Conservation (phyloP, 1,140 invertebrate species). For the Brachionus sp. region DNA sequence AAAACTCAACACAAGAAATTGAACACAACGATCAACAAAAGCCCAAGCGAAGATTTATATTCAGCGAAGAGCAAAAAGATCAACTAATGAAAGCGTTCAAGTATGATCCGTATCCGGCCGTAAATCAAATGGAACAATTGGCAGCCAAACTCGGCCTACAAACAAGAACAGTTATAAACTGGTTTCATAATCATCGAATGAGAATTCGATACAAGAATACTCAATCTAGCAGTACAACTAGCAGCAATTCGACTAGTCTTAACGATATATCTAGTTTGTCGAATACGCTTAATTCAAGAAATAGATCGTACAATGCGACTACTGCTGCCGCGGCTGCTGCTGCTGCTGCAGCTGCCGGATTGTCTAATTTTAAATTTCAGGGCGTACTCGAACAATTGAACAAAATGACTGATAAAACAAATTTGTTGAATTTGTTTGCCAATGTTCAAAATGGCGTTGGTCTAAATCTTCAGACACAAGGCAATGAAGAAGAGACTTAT, state of each 20-base stretch:
- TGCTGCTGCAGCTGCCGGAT: background rate
- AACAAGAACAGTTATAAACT: constrained; percentile 89
- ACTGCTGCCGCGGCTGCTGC: no score
- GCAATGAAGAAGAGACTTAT: background rate
- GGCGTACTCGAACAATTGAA: background rate
- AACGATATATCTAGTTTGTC: constrained; percentile 32
- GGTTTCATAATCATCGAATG: constrained; percentile 97
- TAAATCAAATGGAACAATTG: constrained; percentile 84
- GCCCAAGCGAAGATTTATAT: constrained; percentile 68
- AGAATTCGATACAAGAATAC: constrained; percentile 56
- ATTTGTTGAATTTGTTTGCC: background rate
- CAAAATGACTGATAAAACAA: constrained; percentile 4
- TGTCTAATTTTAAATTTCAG: background rate
- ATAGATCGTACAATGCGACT: background rate
- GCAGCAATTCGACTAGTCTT: background rate
- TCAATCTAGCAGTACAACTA: background rate
- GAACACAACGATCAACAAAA: constrained; percentile 22
- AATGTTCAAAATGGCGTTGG: background rate
- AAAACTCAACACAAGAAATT: background rate
- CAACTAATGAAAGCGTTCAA: constrained; percentile 82
- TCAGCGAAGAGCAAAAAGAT: constrained; percentile 92
- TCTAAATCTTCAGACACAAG: background rate
- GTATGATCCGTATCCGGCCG: constrained; percentile 85
- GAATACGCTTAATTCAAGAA: background rate
- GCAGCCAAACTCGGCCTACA: constrained; percentile 83